Evolutionary conservation across 2,888 invertebrate species (phyloP), one percentile per base, ranked within the genome.

Genomic region (Noctua janthina): DNA sequence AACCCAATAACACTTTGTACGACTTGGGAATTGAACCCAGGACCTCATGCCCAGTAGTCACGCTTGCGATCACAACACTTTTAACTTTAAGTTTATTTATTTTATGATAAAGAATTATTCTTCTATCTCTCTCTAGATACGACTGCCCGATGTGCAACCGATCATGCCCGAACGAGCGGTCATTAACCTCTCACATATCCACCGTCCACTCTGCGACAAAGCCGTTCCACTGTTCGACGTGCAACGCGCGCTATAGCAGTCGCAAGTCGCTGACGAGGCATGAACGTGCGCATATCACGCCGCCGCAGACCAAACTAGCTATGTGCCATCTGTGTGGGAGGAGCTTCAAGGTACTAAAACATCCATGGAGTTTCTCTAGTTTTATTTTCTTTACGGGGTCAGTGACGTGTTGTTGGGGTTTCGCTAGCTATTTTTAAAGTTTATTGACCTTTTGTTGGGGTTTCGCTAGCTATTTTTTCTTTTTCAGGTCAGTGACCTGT

Each of bases 261-360:
- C 82, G 91, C 4, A 93, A 93, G 78, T 91, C 93, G 0, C 79
- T 95, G 0, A 83, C 91, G 1, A 79, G 93, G 6, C 96, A 96
- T 54, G 73, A 88, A 3, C 81, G 89, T 0, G 79, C 82, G 0
- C 95, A 94, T 66, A 87, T 75, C 0, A 71, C 70, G 1, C 81
- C 81, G 0, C 43, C 74, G 0, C 79, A 79, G 0, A 71, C 72
- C 0, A 88, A 88, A 23, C 51, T 85, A 4, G 93, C 93, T 0
- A 90, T 96, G 0, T 96, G 96, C 46, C 95, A 96, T 64, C 76
- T 94, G 0, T 96, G 96, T 43, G 96, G 96, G 0, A 93, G 88
- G 3, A 91, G 86, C 43, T 96, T 95, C 82, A 95, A 95, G 94
- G 96, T 39, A 39, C 39, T 39, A 5, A 39, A 39, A 39, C 5